phyloP scores from a whole-genome alignment of 2,797 vertebrate species.

The Melanitta fusca region DNA sequence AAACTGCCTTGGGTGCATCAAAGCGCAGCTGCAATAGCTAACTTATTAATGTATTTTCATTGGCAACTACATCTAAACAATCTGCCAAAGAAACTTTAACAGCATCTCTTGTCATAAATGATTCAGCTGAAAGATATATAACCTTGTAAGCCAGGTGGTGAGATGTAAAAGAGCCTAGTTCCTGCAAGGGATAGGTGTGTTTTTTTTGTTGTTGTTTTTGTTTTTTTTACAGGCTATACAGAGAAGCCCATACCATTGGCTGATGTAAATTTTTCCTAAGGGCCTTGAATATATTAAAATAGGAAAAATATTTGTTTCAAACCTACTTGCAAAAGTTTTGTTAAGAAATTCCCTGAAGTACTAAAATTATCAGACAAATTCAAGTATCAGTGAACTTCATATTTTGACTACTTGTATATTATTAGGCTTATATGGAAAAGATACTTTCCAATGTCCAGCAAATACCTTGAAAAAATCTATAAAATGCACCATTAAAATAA shows the following conservation, averaged over 20 bases:
- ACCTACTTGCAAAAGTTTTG: neutral
- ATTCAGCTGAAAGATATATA: constrained; percentile 67
- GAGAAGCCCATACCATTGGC: neutral
- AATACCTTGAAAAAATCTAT: neutral
- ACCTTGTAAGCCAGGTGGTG: constrained; percentile 56
- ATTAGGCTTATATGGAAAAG: neutral
- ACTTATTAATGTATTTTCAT: constrained; percentile 51
- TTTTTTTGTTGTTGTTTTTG: neutral
- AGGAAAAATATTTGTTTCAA: constrained; percentile 6
- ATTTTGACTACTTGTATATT: neutral
- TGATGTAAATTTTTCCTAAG: neutral
- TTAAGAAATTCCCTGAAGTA: neutral
- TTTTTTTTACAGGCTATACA: neutral
- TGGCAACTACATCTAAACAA: constrained; percentile 62
- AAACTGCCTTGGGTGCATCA: constrained; percentile 42
- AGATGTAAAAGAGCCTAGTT: constrained; percentile 19
- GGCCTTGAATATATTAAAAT: neutral
- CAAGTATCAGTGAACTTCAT: neutral
- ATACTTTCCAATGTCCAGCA: neutral
- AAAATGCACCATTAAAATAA: neutral
- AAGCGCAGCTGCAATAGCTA: constrained; percentile 51
- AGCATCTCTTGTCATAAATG: constrained; percentile 49
- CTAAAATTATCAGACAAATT: neutral
- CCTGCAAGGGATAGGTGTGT: neutral
- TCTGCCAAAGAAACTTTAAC: constrained; percentile 62